Evolutionary conservation across 2,113 vertebrate genomes (phyloP).

Genomic region (Toxotes chatareus): DNA sequence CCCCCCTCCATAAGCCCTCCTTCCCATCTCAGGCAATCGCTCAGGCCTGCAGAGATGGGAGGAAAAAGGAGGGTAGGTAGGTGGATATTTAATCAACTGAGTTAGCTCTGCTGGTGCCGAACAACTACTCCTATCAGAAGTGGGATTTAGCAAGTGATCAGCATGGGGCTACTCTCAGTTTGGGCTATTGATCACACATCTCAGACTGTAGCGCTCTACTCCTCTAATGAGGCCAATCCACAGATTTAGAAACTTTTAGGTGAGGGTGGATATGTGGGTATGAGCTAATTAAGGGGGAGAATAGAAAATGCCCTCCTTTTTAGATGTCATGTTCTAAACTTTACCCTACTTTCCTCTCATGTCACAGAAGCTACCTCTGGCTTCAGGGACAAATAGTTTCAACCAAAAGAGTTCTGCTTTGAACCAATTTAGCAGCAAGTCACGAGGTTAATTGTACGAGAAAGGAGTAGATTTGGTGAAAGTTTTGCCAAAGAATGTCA

Average conservation of each 20-base stretch:
- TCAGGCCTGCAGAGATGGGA: constrained; percentile 72
- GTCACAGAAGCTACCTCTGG: constrained; percentile 67
- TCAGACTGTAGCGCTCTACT: constrained; percentile 44
- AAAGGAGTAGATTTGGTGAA: constrained; percentile 38
- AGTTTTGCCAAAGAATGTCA: constrained; percentile 15
- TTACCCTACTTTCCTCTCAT: constrained; percentile 76
- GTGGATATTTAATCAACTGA: constrained; percentile 78
- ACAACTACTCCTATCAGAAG: constrained; percentile 75
- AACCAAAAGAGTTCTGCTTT: constrained; percentile 70
- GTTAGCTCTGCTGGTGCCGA: constrained; percentile 72
- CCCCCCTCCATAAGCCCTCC: constrained; percentile 45
- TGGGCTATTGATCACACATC: constrained; percentile 76
- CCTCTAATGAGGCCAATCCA: constrained; percentile 78
- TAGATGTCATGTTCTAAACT: constrained; percentile 64
- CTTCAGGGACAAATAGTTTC: constrained; percentile 66
- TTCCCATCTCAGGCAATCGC: constrained; percentile 66
- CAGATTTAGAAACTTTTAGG: constrained; percentile 77
- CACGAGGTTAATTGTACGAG: constrained; percentile 57
- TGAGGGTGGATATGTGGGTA: constrained; percentile 68
- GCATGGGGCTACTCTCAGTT: constrained; percentile 64
- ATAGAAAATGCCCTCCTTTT: constrained; percentile 65
- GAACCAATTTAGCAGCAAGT: constrained; percentile 69
- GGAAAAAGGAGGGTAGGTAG: constrained; percentile 53
- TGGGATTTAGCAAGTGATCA: constrained; percentile 76
- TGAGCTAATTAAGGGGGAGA: constrained; percentile 75